phyloP scores from a whole-genome alignment of 2,888 invertebrate species.

The Drosophila dives region DNA sequence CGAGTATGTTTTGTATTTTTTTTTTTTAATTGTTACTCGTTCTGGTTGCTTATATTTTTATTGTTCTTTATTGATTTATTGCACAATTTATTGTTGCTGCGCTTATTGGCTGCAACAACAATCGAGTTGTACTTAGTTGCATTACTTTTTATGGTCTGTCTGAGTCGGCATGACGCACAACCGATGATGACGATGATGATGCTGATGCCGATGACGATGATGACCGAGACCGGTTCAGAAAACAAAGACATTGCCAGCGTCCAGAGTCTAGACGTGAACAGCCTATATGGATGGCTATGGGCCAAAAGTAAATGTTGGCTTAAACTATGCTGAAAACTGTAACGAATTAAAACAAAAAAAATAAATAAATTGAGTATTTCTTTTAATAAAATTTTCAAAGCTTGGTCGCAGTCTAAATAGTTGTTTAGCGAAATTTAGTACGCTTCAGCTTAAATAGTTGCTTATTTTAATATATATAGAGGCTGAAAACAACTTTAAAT shows the following conservation, averaged over 20 bases:
- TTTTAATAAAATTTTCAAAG: background rate
- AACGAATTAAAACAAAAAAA: background rate
- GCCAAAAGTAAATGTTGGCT: constrained; percentile 20
- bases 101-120: constrained; percentile 28
- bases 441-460: background rate
- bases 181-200: constrained; percentile 20
- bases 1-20: background rate
- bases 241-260: constrained; percentile 65
- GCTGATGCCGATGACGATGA: constrained; percentile 9
- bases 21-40: background rate
- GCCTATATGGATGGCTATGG: constrained; percentile 59
- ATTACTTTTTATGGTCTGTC: constrained; percentile 69
- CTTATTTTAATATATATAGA: constrained; percentile 1
- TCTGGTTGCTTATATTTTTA: background rate
- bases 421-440: background rate
- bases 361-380: background rate
- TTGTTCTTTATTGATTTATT: constrained; percentile 67
- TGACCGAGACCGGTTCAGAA: constrained; percentile 45
- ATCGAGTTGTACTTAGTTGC: constrained; percentile 48
- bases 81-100: constrained; percentile 52
- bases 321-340: constrained; percentile 6
- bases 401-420: background rate
- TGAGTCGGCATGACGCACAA: constrained; percentile 64
- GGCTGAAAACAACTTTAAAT: constrained; percentile 1
- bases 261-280: constrained; percentile 61